Evolutionary conservation across 2,113 vertebrate genomes (phyloP), one percentile per base, ranked within the genome.

Genomic region (Todiramphus chloris): DNA sequence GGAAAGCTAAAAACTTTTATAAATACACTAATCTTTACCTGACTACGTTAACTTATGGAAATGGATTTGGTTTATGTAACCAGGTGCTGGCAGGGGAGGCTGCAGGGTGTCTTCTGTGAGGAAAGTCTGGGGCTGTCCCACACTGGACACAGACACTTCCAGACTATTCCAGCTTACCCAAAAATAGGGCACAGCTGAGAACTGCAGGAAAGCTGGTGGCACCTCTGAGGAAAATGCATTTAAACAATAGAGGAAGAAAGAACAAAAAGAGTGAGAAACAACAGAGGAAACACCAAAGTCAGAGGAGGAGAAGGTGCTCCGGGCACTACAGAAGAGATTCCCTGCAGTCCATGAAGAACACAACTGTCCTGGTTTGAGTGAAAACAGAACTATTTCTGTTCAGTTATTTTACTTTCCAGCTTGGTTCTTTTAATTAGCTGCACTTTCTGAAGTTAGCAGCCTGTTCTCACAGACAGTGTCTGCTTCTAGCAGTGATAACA

Each of bases 61-160:
- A n/a, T 17, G 4, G n/a, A 56, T 51, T 31, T 4, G 3, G 13
- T 75, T 88, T 74, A 51, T 24, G 9, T n/a, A 16, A 3, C 0
- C 1, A 16, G 11, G 31, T 0, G 0, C 16, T 44, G 25, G 18
- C 17, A 16, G 15, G 0, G 3, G 13, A 27, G 21, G 3, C 9
- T 66, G 21, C 7, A 10, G 9, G 5, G 33, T 0, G 1, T 2
- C 1, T 11, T 19, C 15, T 59, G 15, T 55, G 18, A 50, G 60
- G 11, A 23, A 14, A 10, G 16, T 9, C 27, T 0, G 2, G 35
- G 21, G 33, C 43, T 85, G 33, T 39, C 37, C 62, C 28, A 18
- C 20, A 11, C 27, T 28, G 7, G 41, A n/a, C 46, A 24, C 20
- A 25, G 27, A 15, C 2, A 5, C n/a, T 43, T 77, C 64, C 56